Conservation (phyloP, 2,797 vertebrate species). For the Champsocephalus gunnari region DNA sequence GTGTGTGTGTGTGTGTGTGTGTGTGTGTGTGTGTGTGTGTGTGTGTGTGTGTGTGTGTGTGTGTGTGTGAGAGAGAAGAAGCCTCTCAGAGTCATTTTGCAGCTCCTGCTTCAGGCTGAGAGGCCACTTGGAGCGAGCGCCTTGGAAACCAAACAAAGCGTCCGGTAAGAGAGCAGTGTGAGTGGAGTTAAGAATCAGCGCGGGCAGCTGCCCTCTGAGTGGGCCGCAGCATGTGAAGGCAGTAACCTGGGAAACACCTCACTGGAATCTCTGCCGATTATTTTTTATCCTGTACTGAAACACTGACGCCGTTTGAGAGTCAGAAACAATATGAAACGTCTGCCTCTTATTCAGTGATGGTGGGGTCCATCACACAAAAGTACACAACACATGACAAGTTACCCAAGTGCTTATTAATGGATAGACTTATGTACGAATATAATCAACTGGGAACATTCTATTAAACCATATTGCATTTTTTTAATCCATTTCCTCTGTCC, state of each 20-base stretch:
- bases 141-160: slow-evolving; percentile 83
- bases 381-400: neutral
- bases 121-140: slow-evolving; percentile 70
- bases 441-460: neutral
- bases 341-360: neutral
- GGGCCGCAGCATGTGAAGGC: slow-evolving; percentile 62
- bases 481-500: neutral
- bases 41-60: too few relatives aligned
- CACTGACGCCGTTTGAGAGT: slow-evolving; percentile 3
- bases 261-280: slow-evolving; percentile 55
- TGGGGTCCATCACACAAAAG: neutral
- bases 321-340: slow-evolving; percentile 2
- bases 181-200: slow-evolving; percentile 47
- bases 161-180: slow-evolving; percentile 23
- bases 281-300: slow-evolving; percentile 37
- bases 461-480: neutral
- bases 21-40: neutral
- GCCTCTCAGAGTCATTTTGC: slow-evolving; percentile 48
- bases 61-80: slow-evolving; percentile 35
- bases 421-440: neutral
- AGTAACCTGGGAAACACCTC: slow-evolving; percentile 77
- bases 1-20: too few relatives aligned
- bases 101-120: slow-evolving; percentile 60
- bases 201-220: slow-evolving; percentile 69
- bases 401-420: neutral